A percentile compares a stretch with the other conserved stretches of the same genome.
Evolutionary conservation across 2,797 vertebrate genomes (phyloP).

Genomic region (Anisognathus igniventris): DNA sequence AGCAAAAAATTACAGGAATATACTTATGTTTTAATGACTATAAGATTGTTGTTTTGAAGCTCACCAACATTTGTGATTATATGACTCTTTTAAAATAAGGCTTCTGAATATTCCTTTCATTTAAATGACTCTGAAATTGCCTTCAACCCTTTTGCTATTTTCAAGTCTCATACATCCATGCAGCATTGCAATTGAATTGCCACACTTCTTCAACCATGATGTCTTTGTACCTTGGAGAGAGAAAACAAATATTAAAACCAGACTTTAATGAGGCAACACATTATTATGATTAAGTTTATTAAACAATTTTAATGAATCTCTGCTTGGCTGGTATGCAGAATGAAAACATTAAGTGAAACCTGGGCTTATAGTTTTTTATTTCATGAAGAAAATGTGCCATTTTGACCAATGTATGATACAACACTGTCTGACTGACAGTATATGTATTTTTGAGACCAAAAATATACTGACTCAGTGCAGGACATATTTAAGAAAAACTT

Average conservation of each 20-base stretch:
- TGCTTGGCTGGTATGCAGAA: not conserved
- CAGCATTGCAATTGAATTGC: not conserved
- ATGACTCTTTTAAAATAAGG: not conserved
- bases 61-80: not conserved
- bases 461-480: not conserved
- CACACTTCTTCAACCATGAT: not conserved
- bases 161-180: not conserved
- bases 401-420: not conserved
- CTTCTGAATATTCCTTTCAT: not conserved
- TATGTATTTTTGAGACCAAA: not conserved
- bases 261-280: not conserved
- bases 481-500: not conserved
- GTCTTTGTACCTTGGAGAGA: conserved; percentile 24
- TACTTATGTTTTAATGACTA: not conserved
- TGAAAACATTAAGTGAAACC: not conserved
- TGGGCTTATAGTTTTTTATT: not conserved
- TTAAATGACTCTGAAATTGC: not conserved
- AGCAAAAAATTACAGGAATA: not conserved
- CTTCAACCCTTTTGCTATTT: not conserved
- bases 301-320: not conserved
- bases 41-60: not conserved
- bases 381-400: not conserved
- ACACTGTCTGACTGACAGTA: not conserved
- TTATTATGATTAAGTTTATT: not conserved
- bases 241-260: not conserved